Percentiles rank a stretch among this genome's conserved stretches.
phyloP scores from a whole-genome alignment of 2,113 vertebrate genomes.

The Phrynosoma blainvillii region DNA sequence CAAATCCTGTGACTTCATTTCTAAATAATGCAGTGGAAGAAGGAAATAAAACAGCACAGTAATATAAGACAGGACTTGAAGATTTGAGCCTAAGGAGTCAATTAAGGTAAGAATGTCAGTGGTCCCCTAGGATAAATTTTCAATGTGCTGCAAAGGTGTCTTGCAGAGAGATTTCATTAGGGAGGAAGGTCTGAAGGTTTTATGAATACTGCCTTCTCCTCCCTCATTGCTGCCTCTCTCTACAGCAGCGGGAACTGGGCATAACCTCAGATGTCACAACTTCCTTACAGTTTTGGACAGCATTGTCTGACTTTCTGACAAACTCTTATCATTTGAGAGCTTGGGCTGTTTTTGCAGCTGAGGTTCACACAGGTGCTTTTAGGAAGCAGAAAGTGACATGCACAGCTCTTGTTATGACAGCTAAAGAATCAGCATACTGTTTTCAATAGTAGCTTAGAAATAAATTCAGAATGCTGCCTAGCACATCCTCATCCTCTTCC shows the following conservation, averaged over 20 bases:
- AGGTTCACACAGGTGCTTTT: not conserved
- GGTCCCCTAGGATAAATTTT: conserved; percentile 20
- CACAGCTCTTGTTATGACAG: not conserved
- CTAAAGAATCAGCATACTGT: accelerated
- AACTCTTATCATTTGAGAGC: not conserved
- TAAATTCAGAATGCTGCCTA: not conserved
- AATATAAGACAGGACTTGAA: conserved; percentile 23
- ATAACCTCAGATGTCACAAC: not conserved
- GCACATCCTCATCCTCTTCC: too few relatives aligned
- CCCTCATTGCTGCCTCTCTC: not conserved
- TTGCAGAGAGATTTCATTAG: conserved; percentile 16
- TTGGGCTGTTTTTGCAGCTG: not conserved
- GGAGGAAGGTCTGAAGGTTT: not conserved
- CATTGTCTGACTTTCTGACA: not conserved
- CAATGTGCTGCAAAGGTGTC: not conserved
- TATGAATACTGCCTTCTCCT: not conserved
- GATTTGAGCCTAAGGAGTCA: conserved; percentile 35
- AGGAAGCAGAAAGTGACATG: not conserved
- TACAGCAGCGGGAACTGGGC: not conserved
- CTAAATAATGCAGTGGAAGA: conserved; percentile 50
- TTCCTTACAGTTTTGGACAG: not conserved
- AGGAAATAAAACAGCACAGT: not conserved
- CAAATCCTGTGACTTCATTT: conserved; percentile 22
- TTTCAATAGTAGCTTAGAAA: not conserved
- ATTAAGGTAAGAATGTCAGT: conserved; percentile 45